Evolutionary conservation across 2,113 vertebrate species (phyloP), one percentile per base, ranked within the genome.

Genomic region (Heteronetta atricapilla): DNA sequence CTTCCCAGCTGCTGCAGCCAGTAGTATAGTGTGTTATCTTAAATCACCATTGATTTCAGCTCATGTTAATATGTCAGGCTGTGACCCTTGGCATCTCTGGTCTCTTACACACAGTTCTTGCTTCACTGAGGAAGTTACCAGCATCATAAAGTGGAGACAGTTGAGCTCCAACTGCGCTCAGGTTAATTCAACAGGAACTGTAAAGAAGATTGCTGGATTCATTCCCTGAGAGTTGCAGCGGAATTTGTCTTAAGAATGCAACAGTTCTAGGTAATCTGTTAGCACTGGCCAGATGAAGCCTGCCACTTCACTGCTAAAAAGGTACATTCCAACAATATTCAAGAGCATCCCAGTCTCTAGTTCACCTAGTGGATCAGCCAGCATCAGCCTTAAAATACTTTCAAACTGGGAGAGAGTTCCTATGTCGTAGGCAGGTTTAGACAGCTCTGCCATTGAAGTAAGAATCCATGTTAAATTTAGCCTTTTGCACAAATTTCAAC

Each of bases 1-100:
- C 69, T 79, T 89, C 84, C 28, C 53, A 58, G 66, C 62, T 85
- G 38, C 69, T 93, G 78, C 78, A 79, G 53, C 60, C 1, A 0
- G 29, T 66, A 64, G n/a, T 40, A 10, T 15, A 53, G n/a, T 60
- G 40, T 88, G 59, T 81, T 88, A 83, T 67, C 90, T 88, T 92
- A 88, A 88, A 96, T 94, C 69, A 82, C 68, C 64, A 93, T 90
- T 93, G 95, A 96, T 96, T 94, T 75, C 89, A 90, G 88, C 73
- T 93, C 84, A 92, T 92, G 83, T 63, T 92, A 75, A 75, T 92
- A 11, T 68, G 66, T 70, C 83, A 81, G 76, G 31, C 90, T 90
- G 73, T 86, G 90, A 96, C 88, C 90, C 88, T 59, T 78, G 70
- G 64, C 14, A 7, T 25, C 73, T 94, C 68, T 80, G 79, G 82